A percentile compares a stretch with the other conserved stretches of the same genome.
phyloP scores from a whole-genome alignment of 2,797 vertebrate genomes.

The Micromesistius poutassou region DNA sequence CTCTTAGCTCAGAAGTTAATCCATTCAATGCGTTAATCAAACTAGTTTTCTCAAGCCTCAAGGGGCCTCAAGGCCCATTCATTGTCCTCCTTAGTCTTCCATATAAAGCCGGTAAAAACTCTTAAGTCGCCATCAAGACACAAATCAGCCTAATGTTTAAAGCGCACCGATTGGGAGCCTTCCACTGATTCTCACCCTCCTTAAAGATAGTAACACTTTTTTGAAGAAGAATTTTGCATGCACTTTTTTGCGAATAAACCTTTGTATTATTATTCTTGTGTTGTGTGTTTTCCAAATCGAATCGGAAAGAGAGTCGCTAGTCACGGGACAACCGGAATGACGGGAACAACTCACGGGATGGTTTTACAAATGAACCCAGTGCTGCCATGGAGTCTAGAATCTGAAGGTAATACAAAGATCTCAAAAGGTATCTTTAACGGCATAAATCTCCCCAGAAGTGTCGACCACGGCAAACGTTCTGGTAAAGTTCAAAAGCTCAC shows the following conservation, averaged over 20 bases:
- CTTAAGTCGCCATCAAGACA: slow-evolving; percentile 79
- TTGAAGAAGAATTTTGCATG: slow-evolving; percentile 73
- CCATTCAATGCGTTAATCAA: slow-evolving; percentile 75
- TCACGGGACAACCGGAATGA: slow-evolving; percentile 80
- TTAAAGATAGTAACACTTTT: slow-evolving; percentile 76
- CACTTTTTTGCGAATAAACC: slow-evolving; percentile 77
- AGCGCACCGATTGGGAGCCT: neutral
- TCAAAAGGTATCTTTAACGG: slow-evolving; percentile 89
- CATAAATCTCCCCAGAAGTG: slow-evolving; percentile 91
- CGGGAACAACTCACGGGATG: slow-evolving; percentile 78
- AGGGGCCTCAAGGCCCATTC: slow-evolving; percentile 61
- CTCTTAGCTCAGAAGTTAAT: slow-evolving; percentile 87
- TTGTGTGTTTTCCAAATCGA: slow-evolving; percentile 79
- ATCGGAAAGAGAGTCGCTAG: slow-evolving; percentile 83
- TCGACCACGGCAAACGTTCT: slow-evolving; percentile 89
- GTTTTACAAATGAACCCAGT: slow-evolving; percentile 92
- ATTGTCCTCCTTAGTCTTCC: slow-evolving; percentile 58
- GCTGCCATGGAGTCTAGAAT: slow-evolving; percentile 82
- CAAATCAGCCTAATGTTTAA: slow-evolving; percentile 84
- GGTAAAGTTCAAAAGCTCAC: slow-evolving; percentile 99
- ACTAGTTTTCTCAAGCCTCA: slow-evolving; percentile 66
- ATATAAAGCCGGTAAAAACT: slow-evolving; percentile 76
- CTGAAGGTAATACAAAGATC: slow-evolving; percentile 89
- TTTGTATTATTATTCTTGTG: slow-evolving; percentile 72
- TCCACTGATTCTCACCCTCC: slow-evolving; percentile 61